A percentile compares a stretch with the other conserved stretches of the same genome.
Evolutionary conservation across 2,888 invertebrate species (phyloP).

Genomic region (Cephus pygmeus): DNA sequence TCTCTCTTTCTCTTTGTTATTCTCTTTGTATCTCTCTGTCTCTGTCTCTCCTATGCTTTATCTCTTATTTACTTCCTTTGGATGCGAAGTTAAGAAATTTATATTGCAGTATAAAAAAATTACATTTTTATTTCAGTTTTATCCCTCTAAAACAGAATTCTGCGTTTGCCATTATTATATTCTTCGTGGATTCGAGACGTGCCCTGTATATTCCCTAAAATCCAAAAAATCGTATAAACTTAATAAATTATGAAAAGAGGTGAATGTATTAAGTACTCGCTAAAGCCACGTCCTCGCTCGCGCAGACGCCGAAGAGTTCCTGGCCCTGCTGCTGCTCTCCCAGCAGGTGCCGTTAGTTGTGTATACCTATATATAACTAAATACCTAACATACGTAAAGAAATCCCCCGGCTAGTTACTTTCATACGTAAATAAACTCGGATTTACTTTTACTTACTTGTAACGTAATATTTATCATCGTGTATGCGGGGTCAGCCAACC

Average conservation of each 20-base stretch:
- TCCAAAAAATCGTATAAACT: conserved; percentile 14
- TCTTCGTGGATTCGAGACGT: conserved; percentile 10
- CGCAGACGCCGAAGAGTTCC: conserved; percentile 54
- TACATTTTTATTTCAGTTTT: neutral
- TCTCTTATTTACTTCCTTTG: neutral
- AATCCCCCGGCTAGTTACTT: conserved; percentile 11
- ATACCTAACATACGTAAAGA: conserved; percentile 24
- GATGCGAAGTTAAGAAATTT: conserved; percentile 3
- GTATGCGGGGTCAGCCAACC: conserved; percentile 13
- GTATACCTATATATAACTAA: conserved; percentile 32
- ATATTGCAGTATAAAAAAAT: conserved; percentile 8
- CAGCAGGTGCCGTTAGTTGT: conserved; percentile 41
- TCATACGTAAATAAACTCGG: conserved; percentile 12
- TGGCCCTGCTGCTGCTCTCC: conserved; percentile 47
- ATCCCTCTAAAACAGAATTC: neutral
- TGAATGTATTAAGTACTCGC: neutral
- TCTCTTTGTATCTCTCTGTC: neutral
- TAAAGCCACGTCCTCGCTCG: conserved; percentile 49
- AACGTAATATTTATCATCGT: conserved; percentile 13
- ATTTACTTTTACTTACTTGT: conserved; percentile 15
- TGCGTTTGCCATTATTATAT: conserved; percentile 8
- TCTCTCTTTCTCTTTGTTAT: conserved; percentile 13
- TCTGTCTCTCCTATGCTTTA: conserved; percentile 10
- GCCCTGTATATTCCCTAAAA: conserved; percentile 14
- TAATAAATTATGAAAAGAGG: neutral